These are phyloP conservation scores for Leptobrachium ailaonicum DNA, from an alignment of 2,113 vertebrate species.

Conservation along the genomic window DNA sequence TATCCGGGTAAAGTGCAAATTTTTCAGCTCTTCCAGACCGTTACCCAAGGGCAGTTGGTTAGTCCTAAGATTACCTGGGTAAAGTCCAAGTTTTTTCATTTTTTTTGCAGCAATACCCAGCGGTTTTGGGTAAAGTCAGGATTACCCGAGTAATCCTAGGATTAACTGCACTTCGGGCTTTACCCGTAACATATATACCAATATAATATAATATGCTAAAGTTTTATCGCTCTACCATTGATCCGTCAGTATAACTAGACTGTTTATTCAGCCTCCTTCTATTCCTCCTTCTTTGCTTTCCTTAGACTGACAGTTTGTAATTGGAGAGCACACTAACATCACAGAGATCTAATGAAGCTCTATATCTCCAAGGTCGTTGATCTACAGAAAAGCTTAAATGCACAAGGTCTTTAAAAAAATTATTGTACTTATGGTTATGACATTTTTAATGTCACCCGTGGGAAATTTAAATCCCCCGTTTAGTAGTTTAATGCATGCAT, in stretches of 20 bases:
- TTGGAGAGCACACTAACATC: background rate
- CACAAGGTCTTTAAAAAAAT: background rate
- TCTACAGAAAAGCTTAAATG: constrained; percentile 2
- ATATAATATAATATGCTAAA: too few relatives aligned
- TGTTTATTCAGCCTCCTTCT: background rate
- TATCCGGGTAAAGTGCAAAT: too few relatives aligned
- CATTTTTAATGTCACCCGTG: background rate
- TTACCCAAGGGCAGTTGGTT: too few relatives aligned
- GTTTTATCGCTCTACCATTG: background rate
- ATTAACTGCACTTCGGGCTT: too few relatives aligned
- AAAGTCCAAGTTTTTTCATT: too few relatives aligned
- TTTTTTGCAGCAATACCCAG: too few relatives aligned
- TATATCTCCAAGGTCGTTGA: constrained; percentile 34
- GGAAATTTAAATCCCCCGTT: background rate
- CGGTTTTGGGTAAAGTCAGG: too few relatives aligned
- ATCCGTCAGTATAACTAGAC: background rate
- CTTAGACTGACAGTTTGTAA: constrained; percentile 21
- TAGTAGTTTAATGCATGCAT: background rate
- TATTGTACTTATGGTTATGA: constrained; percentile 1
- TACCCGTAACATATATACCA: too few relatives aligned
- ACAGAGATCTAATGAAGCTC: background rate
- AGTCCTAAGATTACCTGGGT: too few relatives aligned
- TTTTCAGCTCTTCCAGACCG: too few relatives aligned
- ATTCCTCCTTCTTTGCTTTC: background rate
- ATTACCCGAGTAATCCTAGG: too few relatives aligned